Evolutionary conservation across 2,113 vertebrate species (phyloP).

Genomic region (Scomber japonicus): DNA sequence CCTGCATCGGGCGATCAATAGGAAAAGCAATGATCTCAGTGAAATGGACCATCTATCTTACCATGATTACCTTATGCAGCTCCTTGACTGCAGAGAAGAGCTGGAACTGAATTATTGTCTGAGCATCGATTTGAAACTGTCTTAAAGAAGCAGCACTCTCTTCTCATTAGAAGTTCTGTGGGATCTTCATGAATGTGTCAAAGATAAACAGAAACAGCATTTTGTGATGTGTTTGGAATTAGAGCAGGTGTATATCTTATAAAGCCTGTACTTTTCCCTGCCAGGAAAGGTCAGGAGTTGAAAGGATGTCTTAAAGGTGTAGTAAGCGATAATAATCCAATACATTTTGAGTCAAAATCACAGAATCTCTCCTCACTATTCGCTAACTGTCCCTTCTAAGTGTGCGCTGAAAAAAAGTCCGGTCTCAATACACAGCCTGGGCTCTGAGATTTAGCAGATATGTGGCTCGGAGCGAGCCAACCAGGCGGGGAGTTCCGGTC

Average conservation of each 20-base stretch:
- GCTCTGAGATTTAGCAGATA: no score
- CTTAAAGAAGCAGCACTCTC: slow-evolving; percentile 44
- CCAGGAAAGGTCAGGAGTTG: neutral
- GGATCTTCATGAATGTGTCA: slow-evolving; percentile 34
- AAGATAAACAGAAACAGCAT: slow-evolving; percentile 17
- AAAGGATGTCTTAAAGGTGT: neutral
- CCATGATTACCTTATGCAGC: slow-evolving; percentile 61
- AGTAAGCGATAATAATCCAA: no score
- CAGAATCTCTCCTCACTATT: no score
- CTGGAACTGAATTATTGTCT: slow-evolving; percentile 71
- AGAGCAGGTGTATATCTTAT: neutral
- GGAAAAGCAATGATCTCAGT: slow-evolving; percentile 72
- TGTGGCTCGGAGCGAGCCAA: no score
- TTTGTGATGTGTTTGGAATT: neutral
- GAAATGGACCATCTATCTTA: slow-evolving; percentile 74
- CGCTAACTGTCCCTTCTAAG: no score
- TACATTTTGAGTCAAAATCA: no score
- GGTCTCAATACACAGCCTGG: no score
- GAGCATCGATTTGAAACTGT: slow-evolving; percentile 61
- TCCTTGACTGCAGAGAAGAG: slow-evolving; percentile 43
- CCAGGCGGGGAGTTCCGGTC: no score
- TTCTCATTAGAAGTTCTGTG: slow-evolving; percentile 17
- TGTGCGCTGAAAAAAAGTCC: no score
- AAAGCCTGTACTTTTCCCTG: neutral
- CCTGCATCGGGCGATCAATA: slow-evolving; percentile 70